A percentile compares a stretch with the other conserved stretches of the same genome.
Evolutionary conservation across 2,113 vertebrate genomes (phyloP).

Genomic region (Atrichornis clamosus): DNA sequence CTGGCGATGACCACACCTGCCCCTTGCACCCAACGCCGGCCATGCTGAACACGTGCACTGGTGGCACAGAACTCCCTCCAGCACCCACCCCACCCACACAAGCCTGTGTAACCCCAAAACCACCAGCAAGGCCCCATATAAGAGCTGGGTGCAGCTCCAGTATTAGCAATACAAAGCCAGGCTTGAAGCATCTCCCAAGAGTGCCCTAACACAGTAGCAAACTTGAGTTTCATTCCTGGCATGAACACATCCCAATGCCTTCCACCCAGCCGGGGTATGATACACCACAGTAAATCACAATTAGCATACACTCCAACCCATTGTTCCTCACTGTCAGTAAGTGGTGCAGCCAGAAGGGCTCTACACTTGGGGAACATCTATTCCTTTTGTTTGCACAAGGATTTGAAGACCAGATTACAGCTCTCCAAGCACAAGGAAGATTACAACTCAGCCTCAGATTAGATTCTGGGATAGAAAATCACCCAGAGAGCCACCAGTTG

Average conservation of each 20-base stretch:
- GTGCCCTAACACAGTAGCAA: rapidly evolving
- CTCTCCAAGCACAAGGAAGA: not conserved
- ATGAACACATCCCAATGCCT: not conserved
- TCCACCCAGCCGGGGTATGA: rapidly evolving
- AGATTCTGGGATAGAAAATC: not conserved
- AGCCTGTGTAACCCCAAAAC: not conserved
- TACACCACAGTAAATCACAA: not conserved
- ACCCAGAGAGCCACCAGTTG: not conserved
- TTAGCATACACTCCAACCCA: not conserved
- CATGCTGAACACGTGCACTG: rapidly evolving
- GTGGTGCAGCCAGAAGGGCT: not conserved
- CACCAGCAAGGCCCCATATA: rapidly evolving
- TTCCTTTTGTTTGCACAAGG: not conserved
- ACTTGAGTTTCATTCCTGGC: rapidly evolving
- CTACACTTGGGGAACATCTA: not conserved
- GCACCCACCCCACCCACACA: not conserved
- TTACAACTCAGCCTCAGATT: not conserved
- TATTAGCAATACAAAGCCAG: not conserved
- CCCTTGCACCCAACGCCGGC: not conserved
- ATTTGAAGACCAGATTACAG: not conserved
- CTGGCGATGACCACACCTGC: not conserved
- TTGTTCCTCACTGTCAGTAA: not conserved
- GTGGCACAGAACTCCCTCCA: not conserved
- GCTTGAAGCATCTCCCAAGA: not conserved
- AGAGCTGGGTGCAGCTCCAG: not conserved